These are phyloP conservation scores for Dreissena rostriformis DNA, from an alignment of 1,140 invertebrate species.

Conservation along the genomic window DNA sequence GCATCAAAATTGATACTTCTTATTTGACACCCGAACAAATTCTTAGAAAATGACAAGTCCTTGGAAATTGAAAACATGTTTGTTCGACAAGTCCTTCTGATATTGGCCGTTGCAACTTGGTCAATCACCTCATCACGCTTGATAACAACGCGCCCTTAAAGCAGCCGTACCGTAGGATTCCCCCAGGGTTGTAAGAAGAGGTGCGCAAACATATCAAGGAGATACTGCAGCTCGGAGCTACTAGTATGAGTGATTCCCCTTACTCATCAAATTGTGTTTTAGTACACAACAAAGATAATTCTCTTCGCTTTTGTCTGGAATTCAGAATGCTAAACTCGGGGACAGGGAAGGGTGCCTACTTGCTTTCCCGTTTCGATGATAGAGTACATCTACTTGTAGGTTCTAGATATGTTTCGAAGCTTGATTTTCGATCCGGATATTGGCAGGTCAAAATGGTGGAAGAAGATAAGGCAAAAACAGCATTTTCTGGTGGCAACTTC, in stretches of 20 bases:
- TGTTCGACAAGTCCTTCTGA: no score
- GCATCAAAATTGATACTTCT: no score
- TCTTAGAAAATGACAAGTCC: no score
- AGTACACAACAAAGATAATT: slow-evolving; percentile 82
- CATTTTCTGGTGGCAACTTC: no score
- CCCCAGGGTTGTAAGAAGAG: no score
- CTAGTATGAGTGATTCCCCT: slow-evolving; percentile 74
- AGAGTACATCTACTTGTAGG: slow-evolving; percentile 1
- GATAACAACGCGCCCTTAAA: not conserved
- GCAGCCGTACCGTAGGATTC: not conserved
- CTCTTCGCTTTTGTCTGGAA: slow-evolving; percentile 82
- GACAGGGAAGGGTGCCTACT: slow-evolving; percentile 21
- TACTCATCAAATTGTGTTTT: slow-evolving; percentile 83
- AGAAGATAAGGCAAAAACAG: no score
- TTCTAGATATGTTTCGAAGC: no score
- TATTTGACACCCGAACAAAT: no score
- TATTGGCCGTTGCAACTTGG: no score
- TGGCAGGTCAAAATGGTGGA: no score
- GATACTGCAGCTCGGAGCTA: slow-evolving; percentile 74
- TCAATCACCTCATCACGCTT: not conserved
- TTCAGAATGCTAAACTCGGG: slow-evolving; percentile 72
- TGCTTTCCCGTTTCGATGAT: not conserved
- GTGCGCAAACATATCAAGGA: slow-evolving; percentile 67
- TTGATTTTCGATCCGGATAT: no score
- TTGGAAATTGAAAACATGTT: no score